Conservation (phyloP, 30 jellyfish, hydroid and myxozoan species). For the Hydractinia echinata region DNA sequence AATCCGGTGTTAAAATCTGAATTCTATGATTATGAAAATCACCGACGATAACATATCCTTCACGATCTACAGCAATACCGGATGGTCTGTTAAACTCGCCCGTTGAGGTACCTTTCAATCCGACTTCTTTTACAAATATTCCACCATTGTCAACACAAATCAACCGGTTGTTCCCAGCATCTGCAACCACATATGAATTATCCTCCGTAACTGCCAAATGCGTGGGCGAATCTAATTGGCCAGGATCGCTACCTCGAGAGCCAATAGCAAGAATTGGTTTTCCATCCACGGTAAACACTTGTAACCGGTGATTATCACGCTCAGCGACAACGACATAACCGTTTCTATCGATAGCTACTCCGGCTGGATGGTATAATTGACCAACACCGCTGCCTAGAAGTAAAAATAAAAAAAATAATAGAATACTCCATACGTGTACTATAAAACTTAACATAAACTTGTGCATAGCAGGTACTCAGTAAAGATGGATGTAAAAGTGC, state of each 20-base stretch:
- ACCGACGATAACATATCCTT: slow-evolving; percentile 71
- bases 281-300: slow-evolving; percentile 80
- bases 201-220: slow-evolving; percentile 80
- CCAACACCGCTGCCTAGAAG: slow-evolving; percentile 66
- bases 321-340: slow-evolving; percentile 81
- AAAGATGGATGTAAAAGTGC: no score
- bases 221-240: slow-evolving; percentile 76
- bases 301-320: slow-evolving; percentile 84
- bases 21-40: slow-evolving; percentile 81
- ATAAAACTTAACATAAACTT: no score
- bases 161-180: slow-evolving; percentile 81
- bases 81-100: slow-evolving; percentile 76
- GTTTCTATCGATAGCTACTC: slow-evolving; percentile 74
- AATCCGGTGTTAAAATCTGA: slow-evolving; percentile 69
- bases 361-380: slow-evolving; percentile 82
- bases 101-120: slow-evolving; percentile 67
- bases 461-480: no score
- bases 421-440: background rate
- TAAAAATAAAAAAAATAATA: background rate
- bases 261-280: slow-evolving; percentile 65
- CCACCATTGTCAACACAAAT: slow-evolving; percentile 59
- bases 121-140: slow-evolving; percentile 38
- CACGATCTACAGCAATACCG: slow-evolving; percentile 83
- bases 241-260: slow-evolving; percentile 44
- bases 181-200: slow-evolving; percentile 72